Conservation (phyloP, 1,140 invertebrate species). For the Piezodorus guildinii region DNA sequence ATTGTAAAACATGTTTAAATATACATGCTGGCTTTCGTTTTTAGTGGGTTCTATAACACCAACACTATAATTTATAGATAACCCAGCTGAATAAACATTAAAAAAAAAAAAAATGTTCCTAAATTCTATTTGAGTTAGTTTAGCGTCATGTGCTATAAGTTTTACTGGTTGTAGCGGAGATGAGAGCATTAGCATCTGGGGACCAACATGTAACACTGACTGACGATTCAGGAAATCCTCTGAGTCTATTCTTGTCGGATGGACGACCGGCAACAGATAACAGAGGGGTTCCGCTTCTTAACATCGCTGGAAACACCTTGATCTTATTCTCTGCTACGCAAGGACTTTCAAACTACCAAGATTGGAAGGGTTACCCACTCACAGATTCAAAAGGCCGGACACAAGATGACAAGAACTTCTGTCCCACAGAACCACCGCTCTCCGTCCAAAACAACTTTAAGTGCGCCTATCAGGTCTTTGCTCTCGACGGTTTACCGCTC, state of each 20-base stretch:
- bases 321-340: not conserved
- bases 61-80: too few species aligned
- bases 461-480: not conserved
- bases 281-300: not conserved
- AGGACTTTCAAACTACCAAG: not conserved
- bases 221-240: not conserved
- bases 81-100: too few species aligned
- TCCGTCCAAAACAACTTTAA: not conserved
- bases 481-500: not conserved
- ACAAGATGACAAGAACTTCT: not conserved
- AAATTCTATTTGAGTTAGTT: too few species aligned
- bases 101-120: too few species aligned
- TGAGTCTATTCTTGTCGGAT: not conserved
- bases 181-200: not conserved
- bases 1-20: too few species aligned
- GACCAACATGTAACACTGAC: not conserved
- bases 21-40: too few species aligned
- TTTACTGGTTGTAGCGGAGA: not conserved
- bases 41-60: too few species aligned
- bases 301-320: not conserved
- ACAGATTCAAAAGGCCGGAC: not conserved
- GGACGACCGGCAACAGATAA: not conserved
- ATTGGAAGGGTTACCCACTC: not conserved
- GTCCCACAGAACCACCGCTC: not conserved
- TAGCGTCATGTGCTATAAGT: too few species aligned